phyloP scores from a whole-genome alignment of 2,113 vertebrate species.

The Plectropomus leopardus region DNA sequence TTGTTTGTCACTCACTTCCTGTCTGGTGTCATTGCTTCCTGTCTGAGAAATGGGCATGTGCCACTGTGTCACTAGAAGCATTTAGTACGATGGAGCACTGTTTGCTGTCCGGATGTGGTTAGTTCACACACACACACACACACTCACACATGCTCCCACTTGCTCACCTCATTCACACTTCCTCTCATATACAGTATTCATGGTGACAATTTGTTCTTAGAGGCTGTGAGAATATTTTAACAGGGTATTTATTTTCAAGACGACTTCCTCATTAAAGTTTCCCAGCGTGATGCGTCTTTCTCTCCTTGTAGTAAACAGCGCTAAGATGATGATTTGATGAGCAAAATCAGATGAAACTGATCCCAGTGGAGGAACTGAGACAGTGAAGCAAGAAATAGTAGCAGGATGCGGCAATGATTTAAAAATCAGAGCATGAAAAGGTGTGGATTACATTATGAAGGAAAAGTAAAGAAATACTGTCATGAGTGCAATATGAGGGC shows the following conservation, averaged over 20 bases:
- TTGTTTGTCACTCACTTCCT: slow-evolving; percentile 67
- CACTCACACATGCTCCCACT: slow-evolving; percentile 8
- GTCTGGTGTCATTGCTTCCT: slow-evolving; percentile 68
- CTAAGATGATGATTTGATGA: neutral
- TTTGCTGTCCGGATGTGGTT: slow-evolving; percentile 37
- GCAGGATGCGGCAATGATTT: too few relatives aligned
- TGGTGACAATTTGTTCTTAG: neutral
- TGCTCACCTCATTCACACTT: slow-evolving; percentile 39
- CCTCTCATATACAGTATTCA: slow-evolving; percentile 4
- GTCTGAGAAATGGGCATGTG: slow-evolving; percentile 47
- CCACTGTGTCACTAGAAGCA: slow-evolving; percentile 41
- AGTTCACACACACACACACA: neutral
- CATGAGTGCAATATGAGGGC: too few relatives aligned
- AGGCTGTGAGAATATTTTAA: slow-evolving; percentile 10
- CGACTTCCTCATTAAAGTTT: slow-evolving; percentile 13
- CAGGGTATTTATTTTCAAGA: neutral
- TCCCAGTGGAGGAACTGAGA: slow-evolving; percentile 4
- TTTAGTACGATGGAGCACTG: neutral
- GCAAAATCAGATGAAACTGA: slow-evolving; percentile 9
- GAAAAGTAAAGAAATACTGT: too few relatives aligned
- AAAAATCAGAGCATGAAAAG: too few relatives aligned
- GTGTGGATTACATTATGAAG: too few relatives aligned
- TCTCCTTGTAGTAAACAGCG: neutral
- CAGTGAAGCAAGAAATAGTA: neutral
- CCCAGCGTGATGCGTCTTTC: neutral